These are phyloP conservation scores for Antechinus flavipes DNA, from an alignment of 2,113 vertebrate species.

Conservation along the genomic window DNA sequence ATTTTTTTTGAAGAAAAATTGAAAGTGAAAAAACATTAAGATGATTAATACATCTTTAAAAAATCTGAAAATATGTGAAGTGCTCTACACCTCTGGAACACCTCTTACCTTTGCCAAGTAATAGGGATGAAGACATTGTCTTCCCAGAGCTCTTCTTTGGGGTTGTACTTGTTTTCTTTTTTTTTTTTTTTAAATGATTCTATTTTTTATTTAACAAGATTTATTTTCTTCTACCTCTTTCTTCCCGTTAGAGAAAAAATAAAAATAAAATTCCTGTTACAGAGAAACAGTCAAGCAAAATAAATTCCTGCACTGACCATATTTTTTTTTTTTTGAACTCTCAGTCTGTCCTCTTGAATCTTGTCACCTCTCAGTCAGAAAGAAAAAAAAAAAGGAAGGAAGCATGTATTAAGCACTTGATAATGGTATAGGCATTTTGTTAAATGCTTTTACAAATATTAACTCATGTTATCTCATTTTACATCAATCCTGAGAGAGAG, in stretches of 20 bases:
- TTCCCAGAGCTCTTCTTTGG: neutral
- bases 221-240: neutral
- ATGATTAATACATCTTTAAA: neutral
- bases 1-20: neutral
- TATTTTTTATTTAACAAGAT: neutral
- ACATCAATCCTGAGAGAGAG: neutral
- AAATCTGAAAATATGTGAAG: neutral
- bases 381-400: neutral
- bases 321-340: neutral
- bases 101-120: neutral
- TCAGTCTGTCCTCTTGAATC: neutral
- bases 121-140: neutral
- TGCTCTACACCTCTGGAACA: neutral
- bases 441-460: neutral
- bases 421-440: neutral
- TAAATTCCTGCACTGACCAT: neutral
- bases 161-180: neutral
- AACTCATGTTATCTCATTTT: neutral
- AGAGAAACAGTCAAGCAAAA: neutral
- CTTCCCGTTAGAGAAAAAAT: neutral
- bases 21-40: neutral
- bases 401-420: neutral
- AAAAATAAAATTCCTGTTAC: neutral
- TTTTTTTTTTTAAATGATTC: neutral
- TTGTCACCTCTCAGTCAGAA: neutral